These are phyloP conservation scores for Spodoptera littoralis DNA, from an alignment of 2,888 invertebrate species.

Conservation along the genomic window DNA sequence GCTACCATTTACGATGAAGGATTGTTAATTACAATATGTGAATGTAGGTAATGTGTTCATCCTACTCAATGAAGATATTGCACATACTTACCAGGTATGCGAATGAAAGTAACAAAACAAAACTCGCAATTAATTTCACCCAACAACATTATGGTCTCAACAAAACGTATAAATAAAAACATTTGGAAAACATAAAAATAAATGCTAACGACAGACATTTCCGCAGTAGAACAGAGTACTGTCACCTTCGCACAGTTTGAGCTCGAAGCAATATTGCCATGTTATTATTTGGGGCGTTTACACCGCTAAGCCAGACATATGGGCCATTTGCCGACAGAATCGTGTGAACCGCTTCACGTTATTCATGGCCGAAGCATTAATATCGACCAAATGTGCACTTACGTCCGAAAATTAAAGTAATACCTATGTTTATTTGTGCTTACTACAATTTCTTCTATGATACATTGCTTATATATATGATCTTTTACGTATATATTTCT, in stretches of 20 bases:
- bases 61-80: no score
- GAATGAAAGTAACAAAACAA: no score
- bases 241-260: conserved; percentile 51
- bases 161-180: conserved; percentile 7
- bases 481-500: no score
- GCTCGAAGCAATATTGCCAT: conserved; percentile 76
- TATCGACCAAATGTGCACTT: conserved; percentile 75
- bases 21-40: no score
- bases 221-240: conserved; percentile 39
- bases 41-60: no score
- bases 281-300: conserved; percentile 84
- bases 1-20: no score
- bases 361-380: conserved; percentile 81
- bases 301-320: conserved; percentile 85
- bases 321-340: conserved; percentile 82
- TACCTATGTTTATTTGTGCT: conserved; percentile 56
- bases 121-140: no score
- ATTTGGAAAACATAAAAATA: conserved; percentile 29
- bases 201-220: conserved; percentile 48
- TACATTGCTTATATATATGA: conserved; percentile 4
- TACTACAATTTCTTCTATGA: conserved; percentile 15
- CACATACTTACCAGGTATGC: no score
- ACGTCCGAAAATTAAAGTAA: conserved; percentile 72
- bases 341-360: conserved; percentile 77
- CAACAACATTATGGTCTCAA: background rate